These are phyloP conservation scores for Rhingia campestris DNA, from an alignment of 2,888 invertebrate genomes.

Conservation along the genomic window DNA sequence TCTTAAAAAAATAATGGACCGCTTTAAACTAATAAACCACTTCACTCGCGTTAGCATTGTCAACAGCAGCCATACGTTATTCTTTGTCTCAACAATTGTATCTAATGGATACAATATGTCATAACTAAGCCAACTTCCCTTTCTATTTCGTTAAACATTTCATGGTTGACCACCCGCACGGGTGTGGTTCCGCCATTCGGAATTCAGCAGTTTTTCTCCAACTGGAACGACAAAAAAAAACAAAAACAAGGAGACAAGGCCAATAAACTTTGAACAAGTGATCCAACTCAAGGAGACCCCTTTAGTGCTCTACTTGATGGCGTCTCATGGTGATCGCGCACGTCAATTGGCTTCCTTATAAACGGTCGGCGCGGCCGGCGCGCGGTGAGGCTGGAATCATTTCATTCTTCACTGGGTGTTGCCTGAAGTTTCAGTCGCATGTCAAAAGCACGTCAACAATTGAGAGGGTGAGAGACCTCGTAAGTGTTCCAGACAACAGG, in stretches of 20 bases:
- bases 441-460: slow-evolving; percentile 6
- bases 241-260: slow-evolving; percentile 56
- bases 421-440: slow-evolving; percentile 9
- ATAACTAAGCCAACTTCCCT: slow-evolving; percentile 64
- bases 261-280: slow-evolving; percentile 63
- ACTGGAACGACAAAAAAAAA: slow-evolving; percentile 1
- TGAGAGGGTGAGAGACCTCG: slow-evolving; percentile 16
- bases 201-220: slow-evolving; percentile 46
- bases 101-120: slow-evolving; percentile 56
- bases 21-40: slow-evolving; percentile 31
- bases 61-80: slow-evolving; percentile 30
- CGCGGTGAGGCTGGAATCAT: neutral
- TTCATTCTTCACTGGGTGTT: slow-evolving; percentile 8
- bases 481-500: slow-evolving; percentile 4
- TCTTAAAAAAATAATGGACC: slow-evolving; percentile 4
- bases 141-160: slow-evolving; percentile 67
- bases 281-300: slow-evolving; percentile 48
- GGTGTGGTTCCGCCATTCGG: slow-evolving; percentile 57
- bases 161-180: slow-evolving; percentile 67
- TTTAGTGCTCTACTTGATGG: slow-evolving; percentile 56
- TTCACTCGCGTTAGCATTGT: slow-evolving; percentile 27
- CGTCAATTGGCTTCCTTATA: slow-evolving; percentile 54
- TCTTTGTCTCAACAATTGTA: slow-evolving; percentile 31
- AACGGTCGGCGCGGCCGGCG: neutral
- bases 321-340: slow-evolving; percentile 36